phyloP scores from a whole-genome alignment of 2,888 invertebrate genomes.

The Chloromyia formosa region DNA sequence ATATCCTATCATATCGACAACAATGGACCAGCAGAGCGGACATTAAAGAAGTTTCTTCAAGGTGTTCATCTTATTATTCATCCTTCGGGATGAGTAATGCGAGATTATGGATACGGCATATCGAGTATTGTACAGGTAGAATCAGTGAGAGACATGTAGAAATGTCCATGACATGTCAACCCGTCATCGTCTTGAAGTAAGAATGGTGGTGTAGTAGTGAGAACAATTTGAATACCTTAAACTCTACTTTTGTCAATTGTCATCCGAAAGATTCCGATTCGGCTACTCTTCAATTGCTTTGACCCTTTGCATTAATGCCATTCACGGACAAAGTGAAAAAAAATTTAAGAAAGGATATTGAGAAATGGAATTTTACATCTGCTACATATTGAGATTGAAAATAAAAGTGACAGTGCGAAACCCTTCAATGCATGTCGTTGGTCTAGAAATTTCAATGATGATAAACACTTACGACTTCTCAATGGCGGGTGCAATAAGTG shows the following conservation, averaged over 20 bases:
- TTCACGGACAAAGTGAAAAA: too few relatives aligned
- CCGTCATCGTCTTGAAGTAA: background rate
- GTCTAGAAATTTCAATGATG: too few relatives aligned
- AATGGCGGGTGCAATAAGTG: too few relatives aligned
- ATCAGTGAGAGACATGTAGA: background rate
- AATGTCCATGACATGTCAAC: constrained; percentile 18
- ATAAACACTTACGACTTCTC: too few relatives aligned
- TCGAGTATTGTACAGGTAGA: constrained; percentile 24
- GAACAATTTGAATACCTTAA: background rate
- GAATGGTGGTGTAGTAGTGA: background rate
- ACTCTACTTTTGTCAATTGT: background rate
- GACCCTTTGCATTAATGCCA: constrained; percentile 1
- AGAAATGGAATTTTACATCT: constrained; percentile 18
- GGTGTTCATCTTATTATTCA: constrained; percentile 27
- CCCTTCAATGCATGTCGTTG: background rate
- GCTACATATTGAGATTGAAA: constrained; percentile 12
- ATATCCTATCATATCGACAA: background rate
- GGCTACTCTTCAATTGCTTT: constrained; percentile 10
- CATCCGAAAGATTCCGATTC: background rate
- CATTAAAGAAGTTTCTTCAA: constrained; percentile 28
- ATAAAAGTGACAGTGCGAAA: constrained; percentile 22
- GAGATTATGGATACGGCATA: background rate
- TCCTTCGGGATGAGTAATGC: background rate
- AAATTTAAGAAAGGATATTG: background rate
- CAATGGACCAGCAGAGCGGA: constrained; percentile 41